Evolutionary conservation across 2,797 vertebrate genomes (phyloP).

Genomic region (Aeoliscus strigatus): DNA sequence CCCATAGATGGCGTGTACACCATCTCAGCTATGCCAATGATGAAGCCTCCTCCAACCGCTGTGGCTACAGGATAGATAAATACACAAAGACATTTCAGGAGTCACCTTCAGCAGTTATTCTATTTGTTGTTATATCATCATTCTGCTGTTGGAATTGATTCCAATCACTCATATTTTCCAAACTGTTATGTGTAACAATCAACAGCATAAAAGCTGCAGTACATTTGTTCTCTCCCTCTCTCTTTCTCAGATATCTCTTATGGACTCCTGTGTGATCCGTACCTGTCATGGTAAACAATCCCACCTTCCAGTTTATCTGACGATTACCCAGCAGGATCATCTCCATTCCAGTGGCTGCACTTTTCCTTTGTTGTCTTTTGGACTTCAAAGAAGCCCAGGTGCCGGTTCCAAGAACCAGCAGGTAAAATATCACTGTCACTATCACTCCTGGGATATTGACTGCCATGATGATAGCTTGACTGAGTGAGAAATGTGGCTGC

Average conservation of each 20-base stretch:
- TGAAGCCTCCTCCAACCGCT: constrained; percentile 82
- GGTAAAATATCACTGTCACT: constrained; percentile 73
- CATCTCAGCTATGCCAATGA: constrained; percentile 79
- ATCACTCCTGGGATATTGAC: constrained; percentile 76
- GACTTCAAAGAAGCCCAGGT: constrained; percentile 81
- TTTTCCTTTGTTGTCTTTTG: constrained; percentile 70
- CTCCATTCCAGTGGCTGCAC: constrained; percentile 67
- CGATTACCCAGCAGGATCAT: constrained; percentile 78
- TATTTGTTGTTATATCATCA: too few relatives aligned
- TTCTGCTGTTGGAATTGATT: too few relatives aligned
- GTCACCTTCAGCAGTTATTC: too few relatives aligned
- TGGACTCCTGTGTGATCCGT: constrained; percentile 20
- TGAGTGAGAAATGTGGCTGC: too few relatives aligned
- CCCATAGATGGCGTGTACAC: constrained; percentile 78
- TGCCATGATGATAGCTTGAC: constrained; percentile 72
- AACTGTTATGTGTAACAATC: too few relatives aligned
- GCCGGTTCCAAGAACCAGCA: constrained; percentile 72
- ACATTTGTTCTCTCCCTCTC: too few relatives aligned
- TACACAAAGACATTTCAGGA: not conserved
- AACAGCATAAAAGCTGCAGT: too few relatives aligned
- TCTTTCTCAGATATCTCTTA: too few relatives aligned
- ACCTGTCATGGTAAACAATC: constrained; percentile 83
- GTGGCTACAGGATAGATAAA: constrained; percentile 66
- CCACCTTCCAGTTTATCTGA: constrained; percentile 74
- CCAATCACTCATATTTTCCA: too few relatives aligned